Base-by-base conservation (phyloP, 2,888 invertebrate genomes). In the Entomobrya multifasciata region DNA sequence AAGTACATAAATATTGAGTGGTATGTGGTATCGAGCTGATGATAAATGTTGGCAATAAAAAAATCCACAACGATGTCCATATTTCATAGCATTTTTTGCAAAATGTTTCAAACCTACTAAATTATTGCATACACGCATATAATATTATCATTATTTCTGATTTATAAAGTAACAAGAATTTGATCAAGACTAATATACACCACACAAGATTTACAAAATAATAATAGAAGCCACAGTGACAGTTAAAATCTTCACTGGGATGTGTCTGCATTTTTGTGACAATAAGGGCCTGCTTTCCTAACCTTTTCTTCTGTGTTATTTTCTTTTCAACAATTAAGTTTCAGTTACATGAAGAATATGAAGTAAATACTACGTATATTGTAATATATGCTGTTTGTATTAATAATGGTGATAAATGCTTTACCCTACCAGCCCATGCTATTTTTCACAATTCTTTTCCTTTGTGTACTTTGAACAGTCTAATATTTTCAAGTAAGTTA, bases 31-130 rank as follows among this genome's bases (percentile, higher is more conserved):
- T 47, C 47, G 25, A 6, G 70, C n/a, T 70, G 70, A 85, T 85
- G 84, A 85, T 85, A 49, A 67, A 85, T 85, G 84, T 78, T 41
- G 47, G 57, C 44, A 78, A 78, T 85, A 78, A 78, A 85, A 77
- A 52, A 78, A 70, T 81, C 72, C 81, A 72, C 57, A 57, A 67
- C 52, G 36, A 77, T 77, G 84, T 65, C 77, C 84, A 84, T 84
- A 77, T 77, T 77, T 84, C 84, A 84, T 84, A 52, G 41, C 22
- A 25, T 62, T 49, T 72, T 84, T 25, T 36, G 8, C n/a, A n/a
- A n/a, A n/a, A n/a, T n/a, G n/a, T 62, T 67, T 77, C 60, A 15
- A 52, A 62, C 47, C 60, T 6, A 57, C 6, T 30, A 55, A 47
- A 67, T 22, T 36, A 49, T n/a, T 80, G 80, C 80, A 80, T 70